phyloP scores from a whole-genome alignment of 2,888 invertebrate genomes.

The Heliconius ismenius region DNA sequence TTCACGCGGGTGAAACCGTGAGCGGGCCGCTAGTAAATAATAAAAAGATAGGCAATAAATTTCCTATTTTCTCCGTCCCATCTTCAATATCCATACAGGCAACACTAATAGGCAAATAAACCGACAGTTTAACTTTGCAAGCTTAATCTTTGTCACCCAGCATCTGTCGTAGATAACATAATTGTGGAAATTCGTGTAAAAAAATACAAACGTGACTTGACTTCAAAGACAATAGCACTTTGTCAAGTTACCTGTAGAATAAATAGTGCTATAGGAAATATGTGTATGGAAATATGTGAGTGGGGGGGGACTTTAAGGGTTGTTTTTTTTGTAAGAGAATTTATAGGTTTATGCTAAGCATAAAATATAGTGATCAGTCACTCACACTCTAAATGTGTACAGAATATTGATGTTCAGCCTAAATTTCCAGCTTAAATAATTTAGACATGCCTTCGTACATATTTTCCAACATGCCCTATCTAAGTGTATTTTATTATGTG shows the following conservation, averaged over 20 bases:
- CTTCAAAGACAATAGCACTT: background rate
- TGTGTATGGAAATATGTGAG: no score
- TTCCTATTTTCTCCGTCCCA: no score
- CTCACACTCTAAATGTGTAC: background rate
- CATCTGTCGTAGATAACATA: conserved; percentile 30
- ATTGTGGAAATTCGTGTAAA: conserved; percentile 31
- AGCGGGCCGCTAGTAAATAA: no score
- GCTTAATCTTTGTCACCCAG: conserved; percentile 22
- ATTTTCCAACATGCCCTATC: background rate
- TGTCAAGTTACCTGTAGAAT: background rate
- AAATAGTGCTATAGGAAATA: background rate
- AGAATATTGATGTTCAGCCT: background rate
- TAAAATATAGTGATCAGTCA: background rate
- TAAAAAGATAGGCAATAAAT: no score
- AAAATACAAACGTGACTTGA: conserved; percentile 21
- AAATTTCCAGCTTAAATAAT: background rate
- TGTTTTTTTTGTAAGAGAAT: background rate
- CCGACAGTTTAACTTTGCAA: background rate
- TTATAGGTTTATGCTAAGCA: background rate
- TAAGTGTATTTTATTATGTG: conserved; percentile 10
- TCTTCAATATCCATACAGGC: no score
- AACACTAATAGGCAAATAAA: no score
- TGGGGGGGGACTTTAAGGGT: no score
- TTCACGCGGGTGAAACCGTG: no score
- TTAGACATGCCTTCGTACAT: background rate